These are phyloP conservation scores for Mohoua ochrocephala DNA, from an alignment of 2,113 vertebrate genomes.

Conservation along the genomic window DNA sequence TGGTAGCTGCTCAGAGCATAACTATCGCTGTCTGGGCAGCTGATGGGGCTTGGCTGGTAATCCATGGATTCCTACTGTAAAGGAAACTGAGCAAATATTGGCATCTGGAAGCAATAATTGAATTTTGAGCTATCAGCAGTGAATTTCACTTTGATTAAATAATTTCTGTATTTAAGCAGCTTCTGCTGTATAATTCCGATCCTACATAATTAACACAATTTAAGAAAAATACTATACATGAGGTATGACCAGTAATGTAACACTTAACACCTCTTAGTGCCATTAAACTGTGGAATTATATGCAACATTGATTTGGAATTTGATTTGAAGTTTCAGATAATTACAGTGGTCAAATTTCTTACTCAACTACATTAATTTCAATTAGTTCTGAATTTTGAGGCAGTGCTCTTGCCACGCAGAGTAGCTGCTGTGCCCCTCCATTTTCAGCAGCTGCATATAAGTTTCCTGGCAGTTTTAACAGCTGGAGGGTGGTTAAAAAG, in stretches of 20 bases:
- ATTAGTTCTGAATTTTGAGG: slow-evolving; percentile 77
- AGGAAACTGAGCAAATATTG: neutral
- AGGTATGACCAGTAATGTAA: neutral
- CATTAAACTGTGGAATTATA: neutral
- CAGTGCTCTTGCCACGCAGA: slow-evolving; percentile 80
- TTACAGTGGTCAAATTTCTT: neutral
- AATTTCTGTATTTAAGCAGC: neutral
- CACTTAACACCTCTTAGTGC: neutral
- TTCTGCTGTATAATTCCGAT: neutral
- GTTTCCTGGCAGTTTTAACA: slow-evolving; percentile 71
- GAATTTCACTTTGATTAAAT: neutral
- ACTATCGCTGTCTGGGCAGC: neutral
- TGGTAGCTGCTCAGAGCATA: neutral
- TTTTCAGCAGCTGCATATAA: slow-evolving; percentile 74
- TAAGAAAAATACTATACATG: neutral
- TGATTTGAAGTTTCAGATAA: neutral
- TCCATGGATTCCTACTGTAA: neutral
- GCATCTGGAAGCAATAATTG: neutral
- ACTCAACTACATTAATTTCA: neutral
- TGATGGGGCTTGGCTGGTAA: neutral
- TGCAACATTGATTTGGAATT: neutral
- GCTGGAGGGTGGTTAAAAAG: slow-evolving; percentile 31
- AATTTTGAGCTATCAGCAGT: neutral
- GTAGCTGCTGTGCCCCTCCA: slow-evolving; percentile 76
- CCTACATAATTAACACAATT: neutral